Conservation (phyloP, 2,113 vertebrate species). For the Rissa tridactyla region DNA sequence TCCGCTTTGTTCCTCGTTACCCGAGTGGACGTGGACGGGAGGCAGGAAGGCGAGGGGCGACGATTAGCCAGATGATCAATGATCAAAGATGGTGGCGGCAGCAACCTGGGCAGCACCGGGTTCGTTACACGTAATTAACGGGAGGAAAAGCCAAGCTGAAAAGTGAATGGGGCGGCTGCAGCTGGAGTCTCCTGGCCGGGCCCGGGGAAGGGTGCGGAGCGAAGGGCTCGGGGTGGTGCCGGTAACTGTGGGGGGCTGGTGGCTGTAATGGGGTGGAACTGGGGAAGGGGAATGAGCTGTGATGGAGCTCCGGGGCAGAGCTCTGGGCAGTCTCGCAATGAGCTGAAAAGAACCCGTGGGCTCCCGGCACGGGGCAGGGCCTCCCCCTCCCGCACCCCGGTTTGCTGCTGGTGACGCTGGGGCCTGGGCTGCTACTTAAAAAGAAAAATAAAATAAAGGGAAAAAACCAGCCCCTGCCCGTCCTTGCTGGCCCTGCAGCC, state of each 20-base stretch:
- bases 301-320: background rate
- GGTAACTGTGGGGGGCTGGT: too few relatives aligned
- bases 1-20: too few relatives aligned
- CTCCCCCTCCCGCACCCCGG: background rate
- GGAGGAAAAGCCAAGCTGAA: background rate
- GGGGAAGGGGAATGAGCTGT: background rate
- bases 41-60: fast-evolving
- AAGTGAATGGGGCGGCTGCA: background rate
- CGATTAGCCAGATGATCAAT: fast-evolving
- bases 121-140: background rate
- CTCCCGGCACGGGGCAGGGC: background rate
- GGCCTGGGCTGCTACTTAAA: background rate
- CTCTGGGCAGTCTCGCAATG: fast-evolving
- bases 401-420: too few relatives aligned
- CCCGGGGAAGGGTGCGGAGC: fast-evolving
- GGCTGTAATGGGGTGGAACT: too few relatives aligned
- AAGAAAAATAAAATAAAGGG: background rate
- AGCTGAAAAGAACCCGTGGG: too few relatives aligned
- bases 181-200: background rate
- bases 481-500: fast-evolving
- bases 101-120: fast-evolving
- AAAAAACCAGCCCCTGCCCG: fast-evolving
- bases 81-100: background rate
- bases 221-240: fast-evolving
- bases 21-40: background rate